Evolutionary conservation across 2,797 vertebrate genomes (phyloP).

Genomic region (Melanotaenia nigrans): DNA sequence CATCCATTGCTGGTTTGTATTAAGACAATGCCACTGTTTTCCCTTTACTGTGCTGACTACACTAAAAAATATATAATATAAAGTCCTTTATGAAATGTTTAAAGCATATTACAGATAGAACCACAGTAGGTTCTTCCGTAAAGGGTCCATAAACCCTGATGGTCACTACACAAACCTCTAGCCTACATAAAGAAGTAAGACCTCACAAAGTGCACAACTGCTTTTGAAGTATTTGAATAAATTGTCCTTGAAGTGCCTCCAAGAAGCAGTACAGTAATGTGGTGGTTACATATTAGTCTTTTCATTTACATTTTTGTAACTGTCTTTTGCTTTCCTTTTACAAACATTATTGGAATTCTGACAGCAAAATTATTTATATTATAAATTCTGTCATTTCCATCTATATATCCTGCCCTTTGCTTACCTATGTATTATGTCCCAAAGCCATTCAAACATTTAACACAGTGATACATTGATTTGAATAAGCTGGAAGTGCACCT

Average conservation of each 20-base stretch:
- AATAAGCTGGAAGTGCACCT: neutral
- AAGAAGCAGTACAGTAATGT: neutral
- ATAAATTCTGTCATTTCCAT: neutral
- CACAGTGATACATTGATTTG: neutral
- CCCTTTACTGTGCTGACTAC: slow-evolving; percentile 39
- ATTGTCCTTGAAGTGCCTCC: neutral
- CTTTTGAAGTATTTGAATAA: slow-evolving; percentile 4
- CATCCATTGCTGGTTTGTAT: slow-evolving; percentile 71
- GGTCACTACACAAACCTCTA: slow-evolving; percentile 32
- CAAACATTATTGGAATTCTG: neutral
- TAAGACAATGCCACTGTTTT: slow-evolving; percentile 76
- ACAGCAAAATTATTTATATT: slow-evolving; percentile 1
- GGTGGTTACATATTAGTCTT: neutral
- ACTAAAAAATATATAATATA: slow-evolving; percentile 27
- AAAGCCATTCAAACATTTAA: neutral
- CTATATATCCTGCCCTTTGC: too few species aligned
- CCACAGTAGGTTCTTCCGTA: slow-evolving; percentile 29
- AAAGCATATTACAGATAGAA: slow-evolving; percentile 50
- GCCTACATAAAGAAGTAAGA: slow-evolving; percentile 12
- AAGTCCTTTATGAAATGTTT: slow-evolving; percentile 28
- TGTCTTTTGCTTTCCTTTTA: neutral
- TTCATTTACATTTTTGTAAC: neutral
- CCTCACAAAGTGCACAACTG: slow-evolving; percentile 11
- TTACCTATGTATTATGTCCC: neutral
- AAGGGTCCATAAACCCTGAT: slow-evolving; percentile 44